A percentile compares a stretch with the other conserved stretches of the same genome.
Evolutionary conservation across 2,888 invertebrate species (phyloP).

Genomic region (Dastarcus helophoroides): DNA sequence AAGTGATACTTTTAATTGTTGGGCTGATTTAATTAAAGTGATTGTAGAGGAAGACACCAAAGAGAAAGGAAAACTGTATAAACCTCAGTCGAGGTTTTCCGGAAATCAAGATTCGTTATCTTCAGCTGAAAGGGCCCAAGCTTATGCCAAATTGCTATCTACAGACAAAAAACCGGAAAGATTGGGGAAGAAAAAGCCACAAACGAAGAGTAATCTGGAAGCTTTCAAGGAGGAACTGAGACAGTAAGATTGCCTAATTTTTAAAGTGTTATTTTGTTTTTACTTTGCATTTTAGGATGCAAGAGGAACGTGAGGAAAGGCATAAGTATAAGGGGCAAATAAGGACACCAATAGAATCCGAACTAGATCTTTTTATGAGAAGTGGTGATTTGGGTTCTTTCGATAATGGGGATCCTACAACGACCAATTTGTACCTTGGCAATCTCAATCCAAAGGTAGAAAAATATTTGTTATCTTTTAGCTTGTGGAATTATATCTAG

Average conservation of each 20-base stretch:
- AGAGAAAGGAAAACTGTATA: slow-evolving; percentile 85
- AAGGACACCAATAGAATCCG: slow-evolving; percentile 37
- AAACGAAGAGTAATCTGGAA: slow-evolving; percentile 91
- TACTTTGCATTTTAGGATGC: slow-evolving; percentile 79
- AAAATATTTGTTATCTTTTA: too few species aligned
- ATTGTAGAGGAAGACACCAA: slow-evolving; percentile 70
- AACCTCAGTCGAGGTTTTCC: slow-evolving; percentile 69
- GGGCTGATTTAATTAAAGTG: background rate
- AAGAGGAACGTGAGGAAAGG: slow-evolving; percentile 93
- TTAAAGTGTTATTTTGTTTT: background rate
- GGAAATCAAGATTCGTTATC: slow-evolving; percentile 41
- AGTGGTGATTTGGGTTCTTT: slow-evolving; percentile 63
- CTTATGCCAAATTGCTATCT: slow-evolving; percentile 52
- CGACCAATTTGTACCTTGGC: slow-evolving; percentile 95
- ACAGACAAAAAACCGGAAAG: slow-evolving; percentile 56
- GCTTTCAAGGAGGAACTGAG: slow-evolving; percentile 96
- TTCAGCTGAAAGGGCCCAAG: slow-evolving; percentile 55
- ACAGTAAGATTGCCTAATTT: slow-evolving; percentile 51
- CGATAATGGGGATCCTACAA: slow-evolving; percentile 92
- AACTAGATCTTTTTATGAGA: slow-evolving; percentile 34
- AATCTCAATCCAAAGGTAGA: slow-evolving; percentile 95
- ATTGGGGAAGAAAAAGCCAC: slow-evolving; percentile 55
- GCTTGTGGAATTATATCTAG: too few species aligned
- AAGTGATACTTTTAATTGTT: slow-evolving; percentile 29
- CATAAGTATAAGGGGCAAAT: slow-evolving; percentile 78